Percentiles rank a stretch among this genome's conserved stretches.
These are phyloP conservation scores for Drosophila kohkoa DNA, from an alignment of 1,140 invertebrate species.

Conservation along the genomic window DNA sequence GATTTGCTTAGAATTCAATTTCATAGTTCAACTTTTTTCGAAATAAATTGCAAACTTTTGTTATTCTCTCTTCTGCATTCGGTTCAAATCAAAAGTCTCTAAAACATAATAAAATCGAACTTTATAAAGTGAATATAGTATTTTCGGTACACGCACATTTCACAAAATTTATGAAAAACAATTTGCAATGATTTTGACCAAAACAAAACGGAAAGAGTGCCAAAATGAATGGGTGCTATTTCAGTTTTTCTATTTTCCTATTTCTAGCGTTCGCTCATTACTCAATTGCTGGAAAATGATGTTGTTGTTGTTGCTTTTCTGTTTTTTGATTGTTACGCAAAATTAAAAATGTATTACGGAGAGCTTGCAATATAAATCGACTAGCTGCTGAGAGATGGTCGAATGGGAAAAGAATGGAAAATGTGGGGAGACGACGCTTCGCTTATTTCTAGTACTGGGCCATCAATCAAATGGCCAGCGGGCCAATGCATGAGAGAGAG, in stretches of 20 bases:
- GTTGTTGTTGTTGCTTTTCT: too few species aligned
- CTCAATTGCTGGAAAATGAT: slow-evolving; percentile 24
- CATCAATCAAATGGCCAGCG: slow-evolving; percentile 51
- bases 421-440: neutral
- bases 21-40: too few species aligned
- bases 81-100: too few species aligned
- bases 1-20: too few species aligned
- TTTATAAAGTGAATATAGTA: too few species aligned
- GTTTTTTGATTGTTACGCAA: slow-evolving; percentile 34
- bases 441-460: slow-evolving; percentile 26
- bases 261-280: slow-evolving; percentile 17
- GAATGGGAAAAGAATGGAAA: neutral
- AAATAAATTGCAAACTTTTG: too few species aligned
- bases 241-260: slow-evolving; percentile 4
- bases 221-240: slow-evolving; percentile 20
- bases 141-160: too few species aligned
- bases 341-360: slow-evolving; percentile 54
- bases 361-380: slow-evolving; percentile 34
- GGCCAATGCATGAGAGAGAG: slow-evolving; percentile 12
- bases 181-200: neutral
- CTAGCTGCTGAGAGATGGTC: neutral
- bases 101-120: too few species aligned
- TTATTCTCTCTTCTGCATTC: too few species aligned
- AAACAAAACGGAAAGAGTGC: neutral
- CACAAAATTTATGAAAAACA: neutral